A percentile compares a stretch with the other conserved stretches of the same genome.
Evolutionary conservation across 1,140 invertebrate genomes (phyloP).

Genomic region (Anagrus nilaparvatae): DNA sequence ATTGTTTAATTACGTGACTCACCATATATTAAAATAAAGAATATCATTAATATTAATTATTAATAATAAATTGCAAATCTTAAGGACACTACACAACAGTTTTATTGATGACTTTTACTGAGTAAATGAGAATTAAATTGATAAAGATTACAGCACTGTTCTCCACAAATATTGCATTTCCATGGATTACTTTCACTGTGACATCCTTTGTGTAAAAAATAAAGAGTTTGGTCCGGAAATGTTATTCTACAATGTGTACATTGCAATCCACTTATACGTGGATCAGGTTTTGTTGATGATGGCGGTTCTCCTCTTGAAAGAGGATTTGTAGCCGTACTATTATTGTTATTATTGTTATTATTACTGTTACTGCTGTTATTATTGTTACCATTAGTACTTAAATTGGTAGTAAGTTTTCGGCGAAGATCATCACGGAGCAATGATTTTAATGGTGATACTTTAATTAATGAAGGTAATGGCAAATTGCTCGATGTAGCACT

Average conservation of each 20-base stretch:
- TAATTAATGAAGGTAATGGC: constrained; percentile 49
- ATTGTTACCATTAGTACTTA: constrained; percentile 39
- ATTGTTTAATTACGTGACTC: neutral
- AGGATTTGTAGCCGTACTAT: constrained; percentile 23
- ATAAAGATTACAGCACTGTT: constrained; percentile 85
- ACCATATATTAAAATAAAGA: constrained; percentile 5
- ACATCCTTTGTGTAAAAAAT: constrained; percentile 94
- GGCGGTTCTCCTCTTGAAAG: constrained; percentile 37
- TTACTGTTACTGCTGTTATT: constrained; percentile 23
- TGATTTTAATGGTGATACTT: constrained; percentile 75
- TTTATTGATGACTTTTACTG: constrained; percentile 76
- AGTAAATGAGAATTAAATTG: constrained; percentile 94
- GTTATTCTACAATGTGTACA: constrained; percentile 87
- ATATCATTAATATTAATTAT: constrained; percentile 5
- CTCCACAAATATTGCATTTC: constrained; percentile 96
- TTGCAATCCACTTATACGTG: constrained; percentile 48
- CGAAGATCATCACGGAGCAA: constrained; percentile 71
- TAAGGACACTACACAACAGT: constrained; percentile 2
- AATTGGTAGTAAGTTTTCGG: constrained; percentile 54
- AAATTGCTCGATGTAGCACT: constrained; percentile 52
- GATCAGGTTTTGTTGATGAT: constrained; percentile 40
- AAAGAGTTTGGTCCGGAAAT: constrained; percentile 89
- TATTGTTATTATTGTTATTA: constrained; percentile 34
- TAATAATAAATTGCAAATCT: constrained; percentile 7
- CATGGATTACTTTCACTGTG: constrained; percentile 94